phyloP scores from a whole-genome alignment of 2,888 invertebrate species.

The Stratiomys singularior region DNA sequence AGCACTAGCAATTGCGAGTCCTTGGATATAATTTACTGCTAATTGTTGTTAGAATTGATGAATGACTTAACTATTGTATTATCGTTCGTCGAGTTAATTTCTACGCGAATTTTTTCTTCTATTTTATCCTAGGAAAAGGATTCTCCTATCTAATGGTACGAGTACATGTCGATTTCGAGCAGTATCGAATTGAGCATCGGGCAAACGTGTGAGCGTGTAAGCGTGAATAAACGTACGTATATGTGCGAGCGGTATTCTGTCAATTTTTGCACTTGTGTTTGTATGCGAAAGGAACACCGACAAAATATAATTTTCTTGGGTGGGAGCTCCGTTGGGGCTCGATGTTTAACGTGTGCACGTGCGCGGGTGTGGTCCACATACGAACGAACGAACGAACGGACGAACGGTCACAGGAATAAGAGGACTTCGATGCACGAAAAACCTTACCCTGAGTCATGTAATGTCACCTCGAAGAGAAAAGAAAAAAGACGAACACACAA shows the following conservation, averaged over 20 bases:
- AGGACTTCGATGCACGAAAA: slow-evolving; percentile 25
- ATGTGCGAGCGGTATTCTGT: slow-evolving; percentile 40
- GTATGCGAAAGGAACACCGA: slow-evolving; percentile 37
- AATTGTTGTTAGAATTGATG: no score
- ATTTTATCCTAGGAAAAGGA: slow-evolving; percentile 40
- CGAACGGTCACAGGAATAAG: slow-evolving; percentile 7
- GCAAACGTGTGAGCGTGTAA: slow-evolving; percentile 25
- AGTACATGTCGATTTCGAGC: slow-evolving; percentile 29
- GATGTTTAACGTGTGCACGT: slow-evolving; percentile 60
- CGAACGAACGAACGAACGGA: not conserved
- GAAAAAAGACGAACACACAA: not conserved
- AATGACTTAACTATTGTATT: no score
- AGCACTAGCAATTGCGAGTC: not conserved
- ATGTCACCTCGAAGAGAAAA: slow-evolving; percentile 33
- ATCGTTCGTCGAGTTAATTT: slow-evolving; percentile 24
- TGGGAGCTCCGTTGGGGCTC: slow-evolving; percentile 39
- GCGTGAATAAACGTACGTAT: slow-evolving; percentile 24
- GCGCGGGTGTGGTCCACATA: slow-evolving; percentile 65
- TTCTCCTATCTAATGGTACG: slow-evolving; percentile 22
- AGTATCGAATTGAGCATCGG: slow-evolving; percentile 36
- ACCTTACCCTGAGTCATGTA: slow-evolving; percentile 42
- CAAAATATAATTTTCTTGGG: slow-evolving; percentile 46
- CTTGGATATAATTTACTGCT: not conserved
- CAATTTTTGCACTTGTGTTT: slow-evolving; percentile 38
- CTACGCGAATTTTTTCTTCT: not conserved